These are phyloP conservation scores for Osmerus eperlanus DNA, from an alignment of 2,113 vertebrate genomes.

Conservation along the genomic window DNA sequence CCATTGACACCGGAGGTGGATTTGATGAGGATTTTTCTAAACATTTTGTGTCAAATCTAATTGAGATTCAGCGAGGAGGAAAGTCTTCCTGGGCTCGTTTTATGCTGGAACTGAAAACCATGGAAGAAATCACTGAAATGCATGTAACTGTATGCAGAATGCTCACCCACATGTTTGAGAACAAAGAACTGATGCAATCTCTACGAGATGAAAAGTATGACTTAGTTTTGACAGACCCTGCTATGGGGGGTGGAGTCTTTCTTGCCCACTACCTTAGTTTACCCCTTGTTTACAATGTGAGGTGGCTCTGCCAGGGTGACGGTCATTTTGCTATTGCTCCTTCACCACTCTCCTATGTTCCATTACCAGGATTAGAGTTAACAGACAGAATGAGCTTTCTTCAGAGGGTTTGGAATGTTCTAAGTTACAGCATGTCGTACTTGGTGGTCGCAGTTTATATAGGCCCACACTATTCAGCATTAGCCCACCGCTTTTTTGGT, in stretches of 20 bases:
- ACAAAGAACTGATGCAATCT: slow-evolving; percentile 6
- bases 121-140: neutral
- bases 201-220: slow-evolving; percentile 25
- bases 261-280: slow-evolving; percentile 38
- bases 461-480: too few relatives aligned
- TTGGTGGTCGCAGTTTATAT: too few relatives aligned
- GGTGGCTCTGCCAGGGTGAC: slow-evolving; percentile 35
- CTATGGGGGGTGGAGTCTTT: slow-evolving; percentile 23
- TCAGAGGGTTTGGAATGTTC: slow-evolving; percentile 29
- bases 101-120: neutral
- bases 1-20: neutral
- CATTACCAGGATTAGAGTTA: slow-evolving; percentile 21
- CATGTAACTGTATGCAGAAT: neutral
- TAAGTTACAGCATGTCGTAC: too few relatives aligned
- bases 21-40: neutral
- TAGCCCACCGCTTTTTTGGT: too few relatives aligned
- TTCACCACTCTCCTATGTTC: slow-evolving; percentile 38
- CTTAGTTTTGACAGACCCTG: slow-evolving; percentile 35
- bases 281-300: slow-evolving; percentile 37
- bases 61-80: slow-evolving; percentile 2
- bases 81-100: neutral
- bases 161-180: slow-evolving; percentile 9
- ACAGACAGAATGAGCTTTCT: slow-evolving; percentile 37
- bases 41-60: neutral
- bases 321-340: slow-evolving; percentile 34